Percentiles rank a stretch among this genome's conserved stretches.
These are phyloP conservation scores for Congeria kusceri DNA, from an alignment of 2,888 invertebrate genomes.

Conservation along the genomic window DNA sequence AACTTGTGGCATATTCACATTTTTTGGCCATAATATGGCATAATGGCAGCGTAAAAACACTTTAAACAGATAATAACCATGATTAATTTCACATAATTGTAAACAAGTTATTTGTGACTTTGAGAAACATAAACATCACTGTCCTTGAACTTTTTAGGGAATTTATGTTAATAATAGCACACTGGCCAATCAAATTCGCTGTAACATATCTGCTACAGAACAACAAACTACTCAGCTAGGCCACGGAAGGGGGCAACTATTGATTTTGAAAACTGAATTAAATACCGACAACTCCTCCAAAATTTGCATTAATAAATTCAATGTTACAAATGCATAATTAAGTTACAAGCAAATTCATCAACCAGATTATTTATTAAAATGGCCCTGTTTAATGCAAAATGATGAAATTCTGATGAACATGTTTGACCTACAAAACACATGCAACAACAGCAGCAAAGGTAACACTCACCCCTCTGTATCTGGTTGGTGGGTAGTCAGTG, in stretches of 20 bases:
- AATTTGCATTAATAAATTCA: no score
- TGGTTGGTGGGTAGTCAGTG: slow-evolving; percentile 1
- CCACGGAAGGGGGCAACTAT: no score
- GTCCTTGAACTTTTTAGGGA: slow-evolving; percentile 57
- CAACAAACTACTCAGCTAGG: no score
- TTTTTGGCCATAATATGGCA: slow-evolving; percentile 58
- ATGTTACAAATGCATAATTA: no score
- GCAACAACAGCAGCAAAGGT: background rate
- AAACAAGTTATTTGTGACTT: slow-evolving; percentile 53
- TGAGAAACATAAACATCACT: slow-evolving; percentile 56
- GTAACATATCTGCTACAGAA: slow-evolving; percentile 20
- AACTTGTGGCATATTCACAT: slow-evolving; percentile 16
- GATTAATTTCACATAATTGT: slow-evolving; percentile 15
- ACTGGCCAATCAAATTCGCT: slow-evolving; percentile 37
- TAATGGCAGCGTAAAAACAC: slow-evolving; percentile 4
- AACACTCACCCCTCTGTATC: slow-evolving; percentile 43
- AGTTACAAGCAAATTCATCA: no score
- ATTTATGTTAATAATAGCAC: slow-evolving; percentile 50
- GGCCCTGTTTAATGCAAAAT: no score
- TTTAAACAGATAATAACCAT: slow-evolving; percentile 18
- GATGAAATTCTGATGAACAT: no score
- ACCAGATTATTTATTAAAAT: no score
- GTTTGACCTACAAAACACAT: background rate
- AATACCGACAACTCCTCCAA: no score
- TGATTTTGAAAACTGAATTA: no score